Evolutionary conservation across 2,113 vertebrate genomes (phyloP), one percentile per base, ranked within the genome.

Genomic region (Urocitellus parryii): DNA sequence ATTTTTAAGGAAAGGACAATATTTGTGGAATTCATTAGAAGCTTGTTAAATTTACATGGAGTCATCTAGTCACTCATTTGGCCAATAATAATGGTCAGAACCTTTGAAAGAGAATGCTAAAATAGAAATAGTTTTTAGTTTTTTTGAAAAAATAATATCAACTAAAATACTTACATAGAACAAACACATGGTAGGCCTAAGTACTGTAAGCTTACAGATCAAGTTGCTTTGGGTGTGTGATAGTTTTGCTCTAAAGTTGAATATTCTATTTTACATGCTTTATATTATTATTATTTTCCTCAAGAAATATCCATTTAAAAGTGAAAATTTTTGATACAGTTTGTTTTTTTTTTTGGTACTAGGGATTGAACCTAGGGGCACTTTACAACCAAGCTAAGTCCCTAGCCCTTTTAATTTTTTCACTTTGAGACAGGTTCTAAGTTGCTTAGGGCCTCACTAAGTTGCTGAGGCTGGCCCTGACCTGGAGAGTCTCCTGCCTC

Each of bases 101-200:
- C 20, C 70, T 95, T 45, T 90, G 72, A 82, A 68, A 90, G 34
- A 81, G 29, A 88, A 48, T 70, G 5, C 39, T 80, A 91, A 96
- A 86, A 93, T 91, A 53, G 89, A 84, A 81, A 29, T 93, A 48
- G 16, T 51, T 82, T 76, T 91, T 42, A 68, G 8, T 56, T 91
- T 42, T 63, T 5, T 73, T 45, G 86, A 14, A 96, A 96, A 14
- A 95, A 70, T 22, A 96, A 89, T 58, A 72, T 73, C 51, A 72
- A 70, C 45, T 68, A 80, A 96, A 76, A 95, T 96, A 4, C 27
- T 93, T 95, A 48, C 32, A 74, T 78, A 86, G 34, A 95, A 74
- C 32, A 53, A 48, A 72, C 29, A 58, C 45, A 70, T 25, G 48
- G 37, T 80, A 74, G 58, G 48, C 14, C 48, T 88, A 80, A 45